A percentile compares a stretch with the other conserved stretches of the same genome.
Conservation (phyloP, 2,888 invertebrate genomes). For the Marasmarcha lunaedactyla region DNA sequence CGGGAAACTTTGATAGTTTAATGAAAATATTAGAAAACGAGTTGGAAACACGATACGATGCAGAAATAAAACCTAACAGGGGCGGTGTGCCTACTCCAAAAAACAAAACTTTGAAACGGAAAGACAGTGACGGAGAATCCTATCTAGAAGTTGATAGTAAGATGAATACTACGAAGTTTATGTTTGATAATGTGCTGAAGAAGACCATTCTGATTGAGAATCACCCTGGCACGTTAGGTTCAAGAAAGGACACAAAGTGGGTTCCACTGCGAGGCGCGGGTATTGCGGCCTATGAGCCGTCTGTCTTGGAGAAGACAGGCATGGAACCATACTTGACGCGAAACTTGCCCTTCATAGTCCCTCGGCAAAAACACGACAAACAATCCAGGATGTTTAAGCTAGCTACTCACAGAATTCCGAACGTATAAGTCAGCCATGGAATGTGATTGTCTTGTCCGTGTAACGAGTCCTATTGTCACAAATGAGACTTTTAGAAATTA, state of each 20-base stretch:
- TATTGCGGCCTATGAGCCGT: constrained; percentile 13
- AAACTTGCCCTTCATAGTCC: not conserved
- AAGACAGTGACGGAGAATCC: constrained; percentile 12
- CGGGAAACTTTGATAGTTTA: constrained; percentile 42
- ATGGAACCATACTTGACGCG: constrained; percentile 9
- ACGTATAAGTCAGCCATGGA: no score
- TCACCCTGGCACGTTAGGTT: not conserved
- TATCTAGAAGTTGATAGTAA: constrained; percentile 21
- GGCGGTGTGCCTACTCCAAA: not conserved
- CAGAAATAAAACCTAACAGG: constrained; percentile 2
- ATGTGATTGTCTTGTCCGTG: no score
- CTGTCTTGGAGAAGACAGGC: constrained; percentile 16
- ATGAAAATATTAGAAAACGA: constrained; percentile 55
- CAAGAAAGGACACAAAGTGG: constrained; percentile 21
- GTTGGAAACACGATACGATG: constrained; percentile 26
- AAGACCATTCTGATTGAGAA: constrained; percentile 21
- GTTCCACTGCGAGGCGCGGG: constrained; percentile 17
- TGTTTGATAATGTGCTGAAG: constrained; percentile 28
- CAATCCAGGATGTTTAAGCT: not conserved
- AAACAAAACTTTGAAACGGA: no score
- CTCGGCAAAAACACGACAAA: not conserved
- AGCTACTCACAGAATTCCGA: not conserved
- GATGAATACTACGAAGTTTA: constrained; percentile 26
- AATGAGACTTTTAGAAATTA: no score
- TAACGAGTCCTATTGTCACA: no score